A percentile compares a stretch with the other conserved stretches of the same genome.
Conservation (phyloP, 2,797 vertebrate species). For the Anas capensis region DNA sequence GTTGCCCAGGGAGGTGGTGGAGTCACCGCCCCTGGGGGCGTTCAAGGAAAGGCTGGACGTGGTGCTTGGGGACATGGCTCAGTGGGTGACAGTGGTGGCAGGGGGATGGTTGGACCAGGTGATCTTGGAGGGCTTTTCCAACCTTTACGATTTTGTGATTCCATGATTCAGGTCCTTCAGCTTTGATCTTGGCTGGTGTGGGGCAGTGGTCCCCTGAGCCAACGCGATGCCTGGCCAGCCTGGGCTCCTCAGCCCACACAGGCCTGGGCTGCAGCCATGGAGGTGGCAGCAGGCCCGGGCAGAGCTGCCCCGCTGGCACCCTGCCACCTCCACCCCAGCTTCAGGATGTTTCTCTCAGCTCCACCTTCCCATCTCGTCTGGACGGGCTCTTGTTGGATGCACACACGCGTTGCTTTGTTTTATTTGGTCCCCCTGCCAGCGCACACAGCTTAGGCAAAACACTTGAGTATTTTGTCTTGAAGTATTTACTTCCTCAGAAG, state of each 20-base stretch:
- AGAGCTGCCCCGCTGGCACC: not conserved
- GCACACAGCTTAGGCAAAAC: not conserved
- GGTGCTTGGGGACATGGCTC: no score
- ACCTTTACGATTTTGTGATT: no score
- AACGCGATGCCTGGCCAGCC: no score
- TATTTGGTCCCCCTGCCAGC: not conserved
- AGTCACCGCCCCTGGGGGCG: no score
- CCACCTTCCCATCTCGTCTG: not conserved
- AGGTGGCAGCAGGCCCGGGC: not conserved
- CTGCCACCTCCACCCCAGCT: not conserved
- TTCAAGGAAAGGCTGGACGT: no score
- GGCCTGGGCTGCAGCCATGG: not conserved
- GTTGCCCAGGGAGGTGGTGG: no score
- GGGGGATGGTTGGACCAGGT: no score
- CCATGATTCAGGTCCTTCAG: not conserved
- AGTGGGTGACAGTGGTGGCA: no score
- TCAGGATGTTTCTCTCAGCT: not conserved
- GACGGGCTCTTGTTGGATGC: not conserved
- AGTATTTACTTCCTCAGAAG: conserved; percentile 49
- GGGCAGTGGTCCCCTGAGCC: not conserved
- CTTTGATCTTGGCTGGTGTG: not conserved
- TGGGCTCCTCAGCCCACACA: not conserved
- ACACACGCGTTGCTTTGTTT: not conserved
- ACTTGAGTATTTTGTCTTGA: conserved; percentile 45
- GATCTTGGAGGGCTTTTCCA: no score